Evolutionary conservation across 2,888 invertebrate species (phyloP).

Genomic region (Diaperis boleti): DNA sequence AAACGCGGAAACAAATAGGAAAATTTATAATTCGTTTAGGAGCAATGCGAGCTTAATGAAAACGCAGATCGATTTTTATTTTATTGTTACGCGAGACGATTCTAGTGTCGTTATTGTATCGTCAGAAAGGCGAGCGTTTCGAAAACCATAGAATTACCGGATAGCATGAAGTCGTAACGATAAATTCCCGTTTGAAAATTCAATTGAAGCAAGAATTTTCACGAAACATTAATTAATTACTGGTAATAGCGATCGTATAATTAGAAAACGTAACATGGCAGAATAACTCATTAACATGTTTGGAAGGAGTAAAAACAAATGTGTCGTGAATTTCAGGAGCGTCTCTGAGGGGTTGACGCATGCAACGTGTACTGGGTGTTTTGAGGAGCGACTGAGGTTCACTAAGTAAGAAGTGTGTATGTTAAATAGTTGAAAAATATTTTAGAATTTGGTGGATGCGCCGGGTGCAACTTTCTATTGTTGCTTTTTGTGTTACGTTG

Average conservation of each 20-base stretch:
- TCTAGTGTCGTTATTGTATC: background rate
- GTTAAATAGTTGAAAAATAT: too few relatives aligned
- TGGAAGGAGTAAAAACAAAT: constrained; percentile 51
- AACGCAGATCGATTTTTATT: background rate
- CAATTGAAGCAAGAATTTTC: constrained; percentile 51
- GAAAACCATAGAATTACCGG: too few relatives aligned
- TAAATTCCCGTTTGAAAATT: constrained; percentile 41
- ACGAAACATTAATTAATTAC: constrained; percentile 53
- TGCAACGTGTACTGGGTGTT: constrained; percentile 14
- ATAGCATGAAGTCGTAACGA: constrained; percentile 25
- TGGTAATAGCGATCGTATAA: constrained; percentile 47
- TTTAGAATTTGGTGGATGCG: too few relatives aligned
- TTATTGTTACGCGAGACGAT: background rate
- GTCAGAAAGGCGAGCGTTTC: too few relatives aligned
- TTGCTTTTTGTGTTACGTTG: too few relatives aligned
- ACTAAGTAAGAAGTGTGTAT: too few relatives aligned
- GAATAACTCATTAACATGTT: constrained; percentile 53
- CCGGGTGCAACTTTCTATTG: too few relatives aligned
- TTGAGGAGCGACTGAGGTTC: too few relatives aligned
- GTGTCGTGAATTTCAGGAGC: constrained; percentile 48
- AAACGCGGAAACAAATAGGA: background rate
- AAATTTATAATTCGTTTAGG: background rate
- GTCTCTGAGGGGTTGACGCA: background rate
- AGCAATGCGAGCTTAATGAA: background rate
- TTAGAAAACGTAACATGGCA: constrained; percentile 50